Evolutionary conservation across 2,113 vertebrate species (phyloP).

Genomic region (Vidua chalybeata): DNA sequence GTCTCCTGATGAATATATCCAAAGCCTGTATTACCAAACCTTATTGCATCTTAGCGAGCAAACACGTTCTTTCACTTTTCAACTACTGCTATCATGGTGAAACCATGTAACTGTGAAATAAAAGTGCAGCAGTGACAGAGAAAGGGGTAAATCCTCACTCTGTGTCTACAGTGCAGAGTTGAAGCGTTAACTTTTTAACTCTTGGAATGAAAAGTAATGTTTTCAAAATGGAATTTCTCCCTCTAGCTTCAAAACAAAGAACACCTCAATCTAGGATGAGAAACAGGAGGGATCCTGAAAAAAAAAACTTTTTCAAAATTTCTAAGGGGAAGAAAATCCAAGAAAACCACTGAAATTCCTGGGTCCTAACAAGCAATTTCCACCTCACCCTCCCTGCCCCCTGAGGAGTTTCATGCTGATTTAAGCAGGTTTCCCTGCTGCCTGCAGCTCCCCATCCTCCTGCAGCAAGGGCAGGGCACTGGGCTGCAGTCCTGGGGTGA

Average conservation of each 20-base stretch:
- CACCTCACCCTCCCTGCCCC: fast-evolving
- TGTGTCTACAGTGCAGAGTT: background rate
- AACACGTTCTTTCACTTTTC: background rate
- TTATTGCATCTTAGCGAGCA: background rate
- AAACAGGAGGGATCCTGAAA: background rate
- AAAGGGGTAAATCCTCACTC: background rate
- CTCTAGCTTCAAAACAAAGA: background rate
- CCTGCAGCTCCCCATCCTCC: background rate
- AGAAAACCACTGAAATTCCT: background rate
- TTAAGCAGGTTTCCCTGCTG: background rate
- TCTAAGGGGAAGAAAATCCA: background rate
- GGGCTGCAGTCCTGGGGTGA: background rate
- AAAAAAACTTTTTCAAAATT: background rate
- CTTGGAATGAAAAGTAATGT: background rate
- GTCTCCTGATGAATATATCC: background rate
- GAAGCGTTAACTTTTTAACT: background rate
- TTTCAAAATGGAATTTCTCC: background rate
- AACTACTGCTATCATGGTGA: background rate
- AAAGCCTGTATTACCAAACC: background rate
- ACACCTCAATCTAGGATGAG: background rate
- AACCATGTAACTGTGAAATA: background rate
- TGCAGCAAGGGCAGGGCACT: fast-evolving
- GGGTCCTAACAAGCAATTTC: background rate
- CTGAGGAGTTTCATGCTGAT: fast-evolving
- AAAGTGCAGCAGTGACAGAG: background rate